phyloP scores from a whole-genome alignment of 2,797 vertebrate genomes.

The Hypotaenidia philippensis region DNA sequence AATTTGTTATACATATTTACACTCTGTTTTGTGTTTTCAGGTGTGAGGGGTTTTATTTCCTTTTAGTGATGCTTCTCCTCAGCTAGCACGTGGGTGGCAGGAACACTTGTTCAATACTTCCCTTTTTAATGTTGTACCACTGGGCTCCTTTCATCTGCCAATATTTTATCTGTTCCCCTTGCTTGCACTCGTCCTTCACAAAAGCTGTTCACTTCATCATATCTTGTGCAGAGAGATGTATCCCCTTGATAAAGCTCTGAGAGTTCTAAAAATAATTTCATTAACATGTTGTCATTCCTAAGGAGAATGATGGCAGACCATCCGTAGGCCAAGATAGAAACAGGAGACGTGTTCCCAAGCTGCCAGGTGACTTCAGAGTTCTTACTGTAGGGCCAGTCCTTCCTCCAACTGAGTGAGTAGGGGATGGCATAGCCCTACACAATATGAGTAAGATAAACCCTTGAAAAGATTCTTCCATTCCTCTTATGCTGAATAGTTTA shows the following conservation, averaged over 20 bases:
- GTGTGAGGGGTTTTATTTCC: no score
- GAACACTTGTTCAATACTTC: neutral
- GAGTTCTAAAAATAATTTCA: neutral
- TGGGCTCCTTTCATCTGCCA: neutral
- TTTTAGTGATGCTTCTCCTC: neutral
- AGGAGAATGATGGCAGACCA: neutral
- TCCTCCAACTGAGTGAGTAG: neutral
- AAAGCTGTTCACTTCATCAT: neutral
- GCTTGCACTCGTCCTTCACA: neutral
- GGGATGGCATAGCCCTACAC: neutral
- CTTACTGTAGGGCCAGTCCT: fast-evolving
- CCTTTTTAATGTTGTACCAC: neutral
- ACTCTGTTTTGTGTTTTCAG: no score
- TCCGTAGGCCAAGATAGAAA: neutral
- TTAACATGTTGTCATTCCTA: neutral
- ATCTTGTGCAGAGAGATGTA: neutral
- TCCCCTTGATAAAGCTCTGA: neutral
- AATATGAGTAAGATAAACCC: neutral
- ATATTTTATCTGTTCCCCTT: neutral
- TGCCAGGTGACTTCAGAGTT: neutral
- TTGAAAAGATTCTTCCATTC: neutral
- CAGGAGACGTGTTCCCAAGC: neutral
- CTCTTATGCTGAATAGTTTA: neutral
- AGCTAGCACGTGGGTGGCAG: neutral
- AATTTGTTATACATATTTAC: neutral